Evolutionary conservation across 2,113 vertebrate genomes (phyloP).

Genomic region (Serilophus lunatus): DNA sequence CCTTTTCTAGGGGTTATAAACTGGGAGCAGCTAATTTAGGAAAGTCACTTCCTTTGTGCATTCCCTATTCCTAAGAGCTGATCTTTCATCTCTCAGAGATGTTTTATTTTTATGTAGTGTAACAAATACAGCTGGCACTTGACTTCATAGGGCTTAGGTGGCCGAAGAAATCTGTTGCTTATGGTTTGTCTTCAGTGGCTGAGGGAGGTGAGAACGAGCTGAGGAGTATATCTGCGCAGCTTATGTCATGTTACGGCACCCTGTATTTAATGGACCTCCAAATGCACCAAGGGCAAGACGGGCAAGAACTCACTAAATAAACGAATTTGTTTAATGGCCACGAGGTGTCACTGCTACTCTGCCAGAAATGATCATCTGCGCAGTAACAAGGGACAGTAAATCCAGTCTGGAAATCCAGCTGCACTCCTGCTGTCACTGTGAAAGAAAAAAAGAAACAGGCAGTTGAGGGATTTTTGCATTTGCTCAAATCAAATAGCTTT

Average conservation of each 20-base stretch:
- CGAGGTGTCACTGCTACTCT: not conserved
- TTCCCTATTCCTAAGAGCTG: not conserved
- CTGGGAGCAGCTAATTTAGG: not conserved
- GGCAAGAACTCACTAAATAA: not conserved
- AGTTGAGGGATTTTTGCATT: not conserved
- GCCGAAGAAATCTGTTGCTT: not conserved
- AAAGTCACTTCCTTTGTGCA: not conserved
- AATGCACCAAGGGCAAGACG: fast-evolving
- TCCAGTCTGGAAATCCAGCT: not conserved
- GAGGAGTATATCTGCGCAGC: fast-evolving
- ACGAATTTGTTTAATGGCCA: not conserved
- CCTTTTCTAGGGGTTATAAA: not conserved
- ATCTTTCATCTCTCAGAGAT: not conserved
- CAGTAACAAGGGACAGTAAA: fast-evolving
- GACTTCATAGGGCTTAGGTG: not conserved
- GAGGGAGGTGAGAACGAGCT: not conserved
- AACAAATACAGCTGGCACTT: not conserved
- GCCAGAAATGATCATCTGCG: not conserved
- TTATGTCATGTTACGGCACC: not conserved
- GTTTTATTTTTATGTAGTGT: not conserved
- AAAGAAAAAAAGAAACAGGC: not conserved
- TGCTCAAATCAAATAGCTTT: not conserved
- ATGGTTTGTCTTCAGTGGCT: fast-evolving
- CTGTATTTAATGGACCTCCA: not conserved
- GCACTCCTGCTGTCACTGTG: fast-evolving